Conservation (phyloP, 2,888 invertebrate species). For the Pemphredon lugubris region DNA sequence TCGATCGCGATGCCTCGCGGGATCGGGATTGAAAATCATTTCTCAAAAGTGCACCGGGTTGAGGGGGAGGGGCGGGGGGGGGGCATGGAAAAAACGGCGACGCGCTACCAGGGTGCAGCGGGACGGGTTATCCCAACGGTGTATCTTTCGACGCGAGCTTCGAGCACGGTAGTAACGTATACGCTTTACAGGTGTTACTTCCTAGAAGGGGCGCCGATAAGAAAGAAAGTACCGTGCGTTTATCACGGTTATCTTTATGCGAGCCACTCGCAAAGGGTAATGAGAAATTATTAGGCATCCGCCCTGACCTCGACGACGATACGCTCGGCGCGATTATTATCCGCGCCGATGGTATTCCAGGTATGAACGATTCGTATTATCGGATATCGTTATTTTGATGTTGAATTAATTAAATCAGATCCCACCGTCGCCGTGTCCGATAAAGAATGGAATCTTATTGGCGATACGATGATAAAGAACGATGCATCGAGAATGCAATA, state of each 20-base stretch:
- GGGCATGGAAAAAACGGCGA: constrained; percentile 7
- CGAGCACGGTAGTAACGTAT: constrained; percentile 39
- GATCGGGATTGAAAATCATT: constrained; percentile 11
- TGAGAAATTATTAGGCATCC: constrained; percentile 57
- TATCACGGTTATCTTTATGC: constrained; percentile 58
- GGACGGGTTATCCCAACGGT: constrained; percentile 44
- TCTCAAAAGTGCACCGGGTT: constrained; percentile 6
- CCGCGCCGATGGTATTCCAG: not conserved
- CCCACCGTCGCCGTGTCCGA: constrained; percentile 20
- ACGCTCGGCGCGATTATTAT: not conserved
- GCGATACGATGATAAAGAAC: constrained; percentile 1
- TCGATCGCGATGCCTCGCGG: constrained; percentile 1
- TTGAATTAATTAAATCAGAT: constrained; percentile 45
- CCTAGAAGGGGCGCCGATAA: constrained; percentile 52
- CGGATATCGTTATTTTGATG: constrained; percentile 33
- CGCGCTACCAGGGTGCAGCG: not conserved
- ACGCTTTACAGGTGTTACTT: constrained; percentile 64
- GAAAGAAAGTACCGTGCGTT: constrained; percentile 41
- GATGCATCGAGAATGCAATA: no score
- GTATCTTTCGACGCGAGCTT: constrained; percentile 56
- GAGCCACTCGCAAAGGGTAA: constrained; percentile 30
- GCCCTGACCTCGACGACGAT: not conserved
- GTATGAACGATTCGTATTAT: constrained; percentile 18
- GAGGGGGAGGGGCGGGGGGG: no score
- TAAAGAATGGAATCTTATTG: constrained; percentile 46